These are phyloP conservation scores for Caretta caretta DNA, from an alignment of 2,113 vertebrate species.

Conservation along the genomic window DNA sequence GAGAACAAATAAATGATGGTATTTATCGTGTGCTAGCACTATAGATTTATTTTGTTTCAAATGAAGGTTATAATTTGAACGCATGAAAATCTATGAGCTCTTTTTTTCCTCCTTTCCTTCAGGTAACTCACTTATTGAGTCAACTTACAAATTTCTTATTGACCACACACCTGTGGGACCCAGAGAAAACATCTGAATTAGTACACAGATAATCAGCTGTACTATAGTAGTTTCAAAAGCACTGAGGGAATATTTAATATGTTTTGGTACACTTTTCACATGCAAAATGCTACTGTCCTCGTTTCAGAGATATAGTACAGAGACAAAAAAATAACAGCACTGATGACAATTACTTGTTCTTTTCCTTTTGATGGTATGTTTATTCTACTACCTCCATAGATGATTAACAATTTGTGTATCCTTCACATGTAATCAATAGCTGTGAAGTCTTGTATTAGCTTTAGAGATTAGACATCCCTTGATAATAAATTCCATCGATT, in stretches of 20 bases:
- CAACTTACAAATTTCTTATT: conserved; percentile 51
- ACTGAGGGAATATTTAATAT: conserved; percentile 31
- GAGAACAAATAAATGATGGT: neutral
- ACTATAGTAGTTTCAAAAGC: conserved; percentile 49
- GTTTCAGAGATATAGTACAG: conserved; percentile 36
- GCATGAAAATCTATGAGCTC: conserved; percentile 10
- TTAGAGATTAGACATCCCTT: conserved; percentile 83
- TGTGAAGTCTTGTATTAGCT: conserved; percentile 81
- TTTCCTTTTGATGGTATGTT: conserved; percentile 73
- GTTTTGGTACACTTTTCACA: conserved; percentile 3
- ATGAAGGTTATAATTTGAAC: neutral
- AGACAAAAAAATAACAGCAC: conserved; percentile 66
- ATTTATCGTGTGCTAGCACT: neutral
- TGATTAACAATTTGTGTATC: conserved; percentile 84
- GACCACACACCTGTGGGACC: neutral
- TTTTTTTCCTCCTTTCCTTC: neutral
- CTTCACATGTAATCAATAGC: conserved; percentile 86
- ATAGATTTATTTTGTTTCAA: conserved; percentile 9
- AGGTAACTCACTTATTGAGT: conserved; percentile 15
- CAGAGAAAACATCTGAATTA: conserved; percentile 57
- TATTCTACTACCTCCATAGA: conserved; percentile 72
- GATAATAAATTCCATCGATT: conserved; percentile 91
- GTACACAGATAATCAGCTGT: conserved; percentile 52
- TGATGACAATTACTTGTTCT: conserved; percentile 73
- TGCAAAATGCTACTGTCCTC: conserved; percentile 47